phyloP scores from a whole-genome alignment of 2,888 invertebrate genomes.

The Clepsis dumicolana region DNA sequence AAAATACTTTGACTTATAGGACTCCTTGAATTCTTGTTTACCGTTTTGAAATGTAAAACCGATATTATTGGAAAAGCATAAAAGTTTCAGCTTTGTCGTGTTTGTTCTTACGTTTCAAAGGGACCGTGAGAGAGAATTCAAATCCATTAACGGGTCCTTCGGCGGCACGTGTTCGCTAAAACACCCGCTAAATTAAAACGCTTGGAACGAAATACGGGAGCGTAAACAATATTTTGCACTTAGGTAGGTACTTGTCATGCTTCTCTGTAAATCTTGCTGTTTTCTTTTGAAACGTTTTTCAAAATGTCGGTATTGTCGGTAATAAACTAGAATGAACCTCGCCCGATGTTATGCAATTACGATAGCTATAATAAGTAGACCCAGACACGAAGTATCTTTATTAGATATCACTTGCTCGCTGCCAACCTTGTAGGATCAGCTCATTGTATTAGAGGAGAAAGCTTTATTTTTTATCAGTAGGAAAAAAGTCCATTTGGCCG shows the following conservation, averaged over 20 bases:
- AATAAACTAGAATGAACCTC: no score
- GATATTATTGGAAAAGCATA: constrained; percentile 50
- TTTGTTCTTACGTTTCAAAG: constrained; percentile 33
- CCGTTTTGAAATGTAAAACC: constrained; percentile 50
- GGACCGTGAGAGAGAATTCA: constrained; percentile 24
- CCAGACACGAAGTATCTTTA: no score
- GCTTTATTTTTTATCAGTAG: no score
- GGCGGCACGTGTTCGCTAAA: constrained; percentile 22
- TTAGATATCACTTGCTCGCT: no score
- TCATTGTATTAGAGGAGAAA: no score
- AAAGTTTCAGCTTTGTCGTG: constrained; percentile 46
- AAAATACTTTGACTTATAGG: constrained; percentile 44
- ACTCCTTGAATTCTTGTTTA: constrained; percentile 48
- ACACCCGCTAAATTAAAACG: constrained; percentile 25
- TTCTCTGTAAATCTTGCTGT: not conserved
- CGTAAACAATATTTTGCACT: constrained; percentile 9
- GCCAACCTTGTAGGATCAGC: no score
- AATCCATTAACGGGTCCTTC: constrained; percentile 34
- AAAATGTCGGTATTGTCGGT: no score
- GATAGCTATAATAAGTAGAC: no score
- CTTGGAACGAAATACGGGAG: constrained; percentile 2
- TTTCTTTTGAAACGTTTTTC: constrained; percentile 5
- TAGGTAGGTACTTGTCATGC: not conserved
- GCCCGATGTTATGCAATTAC: no score
- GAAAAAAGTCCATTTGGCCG: no score